Percentiles rank a stretch among this genome's conserved stretches.
These are phyloP conservation scores for Sebastes diploproa DNA, from an alignment of 2,797 vertebrate genomes.

Conservation along the genomic window DNA sequence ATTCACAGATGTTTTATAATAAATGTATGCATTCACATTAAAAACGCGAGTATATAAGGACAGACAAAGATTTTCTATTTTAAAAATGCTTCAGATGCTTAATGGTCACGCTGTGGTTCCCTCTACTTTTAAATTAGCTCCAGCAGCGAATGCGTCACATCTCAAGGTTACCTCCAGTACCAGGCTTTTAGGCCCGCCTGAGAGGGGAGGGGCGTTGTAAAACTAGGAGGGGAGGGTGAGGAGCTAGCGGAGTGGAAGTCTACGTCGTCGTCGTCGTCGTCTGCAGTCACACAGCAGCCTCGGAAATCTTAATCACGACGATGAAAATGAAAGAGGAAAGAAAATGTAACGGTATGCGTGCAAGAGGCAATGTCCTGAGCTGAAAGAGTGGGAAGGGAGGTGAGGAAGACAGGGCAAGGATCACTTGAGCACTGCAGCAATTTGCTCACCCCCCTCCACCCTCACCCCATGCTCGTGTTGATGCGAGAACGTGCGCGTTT, in stretches of 20 bases:
- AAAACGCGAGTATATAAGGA: not conserved
- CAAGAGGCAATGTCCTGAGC: not conserved
- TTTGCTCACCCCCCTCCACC: slow-evolving; percentile 20
- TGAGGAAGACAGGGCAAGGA: slow-evolving; percentile 21
- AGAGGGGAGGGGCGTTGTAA: not conserved
- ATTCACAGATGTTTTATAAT: not conserved
- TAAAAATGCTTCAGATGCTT: not conserved
- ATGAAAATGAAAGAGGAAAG: not conserved
- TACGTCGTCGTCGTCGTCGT: not conserved
- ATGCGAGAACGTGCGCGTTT: slow-evolving; percentile 16
- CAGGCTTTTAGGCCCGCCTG: slow-evolving; percentile 38
- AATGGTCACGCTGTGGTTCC: not conserved
- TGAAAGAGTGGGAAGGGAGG: not conserved
- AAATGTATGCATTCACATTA: not conserved
- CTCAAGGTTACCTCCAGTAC: slow-evolving; percentile 70
- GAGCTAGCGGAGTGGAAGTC: slow-evolving; percentile 3
- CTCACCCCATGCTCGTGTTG: slow-evolving; percentile 7
- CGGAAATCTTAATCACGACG: not conserved
- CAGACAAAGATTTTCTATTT: not conserved
- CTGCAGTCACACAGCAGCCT: slow-evolving; percentile 27
- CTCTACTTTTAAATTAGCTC: slow-evolving; percentile 23
- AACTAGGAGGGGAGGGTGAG: slow-evolving; percentile 10
- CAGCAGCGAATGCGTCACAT: slow-evolving; percentile 68
- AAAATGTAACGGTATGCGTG: not conserved
- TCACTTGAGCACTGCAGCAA: slow-evolving; percentile 72